Base-by-base conservation (phyloP, 2,797 vertebrate genomes). In the Xerus rutilus region DNA sequence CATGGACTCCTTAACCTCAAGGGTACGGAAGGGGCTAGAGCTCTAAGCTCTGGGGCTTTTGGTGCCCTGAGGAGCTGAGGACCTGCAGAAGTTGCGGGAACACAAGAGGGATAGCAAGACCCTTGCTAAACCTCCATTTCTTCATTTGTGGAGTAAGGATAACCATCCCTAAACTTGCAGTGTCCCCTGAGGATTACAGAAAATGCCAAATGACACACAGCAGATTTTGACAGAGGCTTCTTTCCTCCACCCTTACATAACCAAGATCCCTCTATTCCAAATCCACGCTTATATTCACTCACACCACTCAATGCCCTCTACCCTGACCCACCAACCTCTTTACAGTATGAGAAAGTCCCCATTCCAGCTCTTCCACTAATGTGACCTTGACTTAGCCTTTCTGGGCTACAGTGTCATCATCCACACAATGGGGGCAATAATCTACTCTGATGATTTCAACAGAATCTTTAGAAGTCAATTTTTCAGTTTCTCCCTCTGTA, bases 361-460 rank as follows among this genome's bases (percentile, higher is more conserved):
- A 30, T 84, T 89, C 67, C 49, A 92, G 30, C 13, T 91, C 70
- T 85, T 72, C 76, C n/a, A 91, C 64, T 57, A 17, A 74, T 20
- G 13, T 77, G 35, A 92, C 67, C 43, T 52, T 72, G 17, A 91
- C 43, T 76, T 77, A 92, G 85, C 21, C 35, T 90, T 82, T 78
- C 94, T 91, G 45, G n/a, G 54, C 89, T 87, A 92, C 59, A 81
- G 35, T 88, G 72, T 86, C 79, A 91, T 76, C 72, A 49, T 54
- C 30, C 35, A 95, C 76, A 74, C 65, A 86, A 77, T 43, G 43
- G 14, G 15, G 39, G 82, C 92, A 88, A 94, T 3, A 49, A 45
- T 47, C 54, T 93, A 62, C 17, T 54, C 52, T 62, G 72, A 67
- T 73, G 7, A 93, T 79, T 72, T 94, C 54, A 77, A 84, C 32